A percentile compares a stretch with the other conserved stretches of the same genome.
Conservation (phyloP, 1,140 invertebrate species). For the Micrasema minimum region DNA sequence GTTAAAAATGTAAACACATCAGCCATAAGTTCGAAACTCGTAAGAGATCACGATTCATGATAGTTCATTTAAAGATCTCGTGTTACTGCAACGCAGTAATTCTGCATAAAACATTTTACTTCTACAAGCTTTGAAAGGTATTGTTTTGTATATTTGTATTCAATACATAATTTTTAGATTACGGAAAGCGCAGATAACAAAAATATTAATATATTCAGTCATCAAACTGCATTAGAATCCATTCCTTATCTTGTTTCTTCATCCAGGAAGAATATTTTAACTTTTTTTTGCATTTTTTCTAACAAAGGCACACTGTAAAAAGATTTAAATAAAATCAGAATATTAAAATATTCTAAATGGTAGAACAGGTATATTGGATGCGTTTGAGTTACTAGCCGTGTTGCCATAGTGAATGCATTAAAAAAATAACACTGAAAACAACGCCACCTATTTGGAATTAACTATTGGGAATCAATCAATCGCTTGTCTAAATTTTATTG, state of each 20-base stretch:
- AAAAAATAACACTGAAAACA: too few relatives aligned
- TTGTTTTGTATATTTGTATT: too few relatives aligned
- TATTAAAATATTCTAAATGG: not conserved
- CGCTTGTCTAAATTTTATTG: too few relatives aligned
- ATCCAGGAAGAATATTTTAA: conserved; percentile 24
- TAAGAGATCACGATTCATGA: too few relatives aligned
- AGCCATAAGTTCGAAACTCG: too few relatives aligned
- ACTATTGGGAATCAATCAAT: too few relatives aligned
- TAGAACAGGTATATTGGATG: conserved; percentile 20
- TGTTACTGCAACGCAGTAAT: too few relatives aligned
- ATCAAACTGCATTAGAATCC: conserved; percentile 24
- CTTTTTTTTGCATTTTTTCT: conserved; percentile 20
- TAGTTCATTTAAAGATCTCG: too few relatives aligned
- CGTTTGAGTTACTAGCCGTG: too few relatives aligned
- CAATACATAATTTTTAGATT: conserved; percentile 27
- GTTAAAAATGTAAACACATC: too few relatives aligned
- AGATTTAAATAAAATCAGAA: conserved; percentile 21
- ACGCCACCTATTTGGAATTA: too few relatives aligned
- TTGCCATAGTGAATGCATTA: too few relatives aligned
- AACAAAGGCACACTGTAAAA: not conserved
- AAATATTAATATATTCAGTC: conserved; percentile 23
- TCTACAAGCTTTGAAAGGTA: not conserved
- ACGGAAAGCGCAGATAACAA: conserved; percentile 10
- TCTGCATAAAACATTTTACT: not conserved
- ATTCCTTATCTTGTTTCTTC: conserved; percentile 12